Evolutionary conservation across 2,113 vertebrate species (phyloP), one percentile per base, ranked within the genome.

Genomic region (Setophaga petechia): DNA sequence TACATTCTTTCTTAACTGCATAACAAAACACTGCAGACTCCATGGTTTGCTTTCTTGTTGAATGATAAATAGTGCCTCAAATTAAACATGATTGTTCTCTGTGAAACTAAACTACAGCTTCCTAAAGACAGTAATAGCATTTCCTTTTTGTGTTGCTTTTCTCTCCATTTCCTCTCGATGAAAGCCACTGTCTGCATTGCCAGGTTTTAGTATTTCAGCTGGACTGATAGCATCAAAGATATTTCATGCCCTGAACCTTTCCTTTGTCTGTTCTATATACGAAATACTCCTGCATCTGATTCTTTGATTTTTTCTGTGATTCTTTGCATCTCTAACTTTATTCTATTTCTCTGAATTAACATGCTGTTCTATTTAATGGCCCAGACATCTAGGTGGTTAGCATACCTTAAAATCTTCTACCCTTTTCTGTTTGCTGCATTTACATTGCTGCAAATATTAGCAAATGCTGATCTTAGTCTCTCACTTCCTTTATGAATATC

Each of bases 161-260:
- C 47, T 68, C 52, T 49, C 68, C 39, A 65, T 66, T 93, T 91
- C 75, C 88, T 81, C 18, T 35, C 75, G 92, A 94, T 90, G 92
- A 97, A 92, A 96, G 57, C n/a, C 68, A 24, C 52, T 83, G 63
- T 41, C 75, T 84, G 35, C 43, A 73, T 65, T 80, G 55, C 39
- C 51, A 72, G 52, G 15, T 83, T 90, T 96, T 74, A 43, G 79
- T 47, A 96, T 84, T 90, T 93, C 88, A 96, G 82, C 90, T 96
- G 92, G 93, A 92, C 91, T 87, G 97, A 97, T 97, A 97, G 89
- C 91, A 96, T 95, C 97, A 94, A 95, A 95, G 93, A 81, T 95
- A 96, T 94, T 97, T 97, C 90, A 78, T 84, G 43, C 43, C 84
- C 66, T 49, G 41, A 58, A 59, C 49, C 63, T 87, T 69, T 74